Base-by-base conservation (phyloP, 2,888 invertebrate species). In the Thysanoteuthis rhombus region DNA sequence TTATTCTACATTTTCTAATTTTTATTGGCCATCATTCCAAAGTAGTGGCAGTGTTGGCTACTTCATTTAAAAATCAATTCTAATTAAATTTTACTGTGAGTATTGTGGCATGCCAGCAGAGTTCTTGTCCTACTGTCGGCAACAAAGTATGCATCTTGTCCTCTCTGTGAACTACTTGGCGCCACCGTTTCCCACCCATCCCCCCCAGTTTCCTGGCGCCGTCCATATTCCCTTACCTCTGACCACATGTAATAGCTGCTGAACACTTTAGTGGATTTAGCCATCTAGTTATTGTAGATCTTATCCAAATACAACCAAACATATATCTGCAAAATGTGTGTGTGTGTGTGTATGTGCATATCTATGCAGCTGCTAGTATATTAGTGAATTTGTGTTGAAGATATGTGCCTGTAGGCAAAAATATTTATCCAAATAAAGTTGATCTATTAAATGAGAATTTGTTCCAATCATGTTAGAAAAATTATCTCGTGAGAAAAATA, bases 201-300 rank as follows among this genome's bases (percentile, higher is more conserved):
- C 25, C 32, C 58, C 75, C 75, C 75, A 75, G 75, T 75, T 75
- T 75, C 75, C n/a, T 75, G 75, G 75, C 75, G 75, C 75, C 75
- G 75, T 75, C 75, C 75, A 75, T 75, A 75, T 75, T 75, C n/a
- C 75, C 75, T 75, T 75, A 75, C 75, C 75, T 75, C 75, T 75
- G n/a, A 75, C 75, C 75, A 36, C n/a, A n/a, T 75, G n/a, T 75
- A 75, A n/a, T 75, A n/a, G n/a, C 75, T 75, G 75, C 75, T 75
- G 75, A 75, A 36, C 75, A 75, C 36, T 75, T 75, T 75, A 75
- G 75, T 75, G 75, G n/a, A 75, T 4, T 75, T 75, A 75, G 75
- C n/a, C 75, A 75, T 36, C n/a, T 75, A 75, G 75, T n/a, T 75
- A 75, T n/a, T n/a, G 75, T 75, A 75, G 75, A 75, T n/a, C 75